phyloP scores from a whole-genome alignment of 2,113 vertebrate species.

The Bufo bufo region DNA sequence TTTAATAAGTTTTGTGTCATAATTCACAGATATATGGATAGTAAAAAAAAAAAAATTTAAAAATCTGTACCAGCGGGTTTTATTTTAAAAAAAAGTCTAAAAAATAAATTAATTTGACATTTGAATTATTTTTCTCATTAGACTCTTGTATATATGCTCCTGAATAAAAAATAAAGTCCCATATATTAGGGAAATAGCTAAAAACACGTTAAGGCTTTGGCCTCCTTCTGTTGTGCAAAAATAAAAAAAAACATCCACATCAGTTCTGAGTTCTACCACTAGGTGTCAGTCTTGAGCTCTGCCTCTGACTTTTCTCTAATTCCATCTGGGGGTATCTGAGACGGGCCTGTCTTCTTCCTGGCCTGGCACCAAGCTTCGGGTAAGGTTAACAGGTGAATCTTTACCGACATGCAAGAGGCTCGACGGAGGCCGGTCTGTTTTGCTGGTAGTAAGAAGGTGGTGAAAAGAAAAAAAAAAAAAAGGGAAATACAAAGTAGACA shows the following conservation, averaged over 20 bases:
- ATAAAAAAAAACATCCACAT: background rate
- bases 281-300: conserved; percentile 17
- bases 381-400: conserved; percentile 44
- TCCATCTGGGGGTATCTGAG: background rate
- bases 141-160: background rate
- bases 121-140: background rate
- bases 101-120: background rate
- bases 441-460: conserved; percentile 33
- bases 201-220: background rate
- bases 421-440: conserved; percentile 36
- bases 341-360: background rate
- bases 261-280: background rate
- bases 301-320: background rate
- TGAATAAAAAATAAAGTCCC: background rate
- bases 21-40: background rate
- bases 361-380: conserved; percentile 40
- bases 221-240: background rate
- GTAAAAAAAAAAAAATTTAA: background rate
- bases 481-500: conserved; percentile 28
- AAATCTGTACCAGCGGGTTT: background rate
- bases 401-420: conserved; percentile 34
- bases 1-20: background rate
- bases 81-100: background rate
- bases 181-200: background rate
- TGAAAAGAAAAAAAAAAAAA: background rate